phyloP scores from a whole-genome alignment of 1,140 invertebrate genomes.

The Muscidifurax raptorellus region DNA sequence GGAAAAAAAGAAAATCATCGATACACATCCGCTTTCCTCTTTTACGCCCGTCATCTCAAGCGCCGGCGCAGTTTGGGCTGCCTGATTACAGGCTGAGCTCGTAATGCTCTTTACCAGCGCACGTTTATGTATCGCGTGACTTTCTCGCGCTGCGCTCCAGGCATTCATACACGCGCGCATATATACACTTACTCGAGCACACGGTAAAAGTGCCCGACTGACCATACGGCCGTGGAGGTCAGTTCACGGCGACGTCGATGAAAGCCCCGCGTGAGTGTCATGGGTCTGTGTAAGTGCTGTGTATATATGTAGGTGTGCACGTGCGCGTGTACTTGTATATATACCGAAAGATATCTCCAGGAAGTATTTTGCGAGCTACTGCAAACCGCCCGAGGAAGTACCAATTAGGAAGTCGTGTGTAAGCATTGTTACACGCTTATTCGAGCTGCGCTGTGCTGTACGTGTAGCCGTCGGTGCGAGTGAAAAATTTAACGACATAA shows the following conservation, averaged over 20 bases:
- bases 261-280: neutral
- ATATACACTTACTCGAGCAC: too few species aligned
- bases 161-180: too few species aligned
- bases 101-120: neutral
- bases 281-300: neutral
- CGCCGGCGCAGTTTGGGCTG: neutral
- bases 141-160: neutral
- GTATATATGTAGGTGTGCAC: neutral
- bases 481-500: neutral
- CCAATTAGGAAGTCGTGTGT: neutral
- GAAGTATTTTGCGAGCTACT: neutral
- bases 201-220: neutral
- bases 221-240: neutral
- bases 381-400: neutral
- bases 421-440: neutral
- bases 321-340: neutral
- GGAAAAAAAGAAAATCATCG: neutral
- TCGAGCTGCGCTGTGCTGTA: too few species aligned
- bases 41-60: neutral
- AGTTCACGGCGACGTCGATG: neutral
- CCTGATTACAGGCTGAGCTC: neutral
- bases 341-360: neutral
- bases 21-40: neutral
- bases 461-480: neutral
- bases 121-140: neutral